Conservation (phyloP, 2,888 invertebrate species). For the Blera fallax region DNA sequence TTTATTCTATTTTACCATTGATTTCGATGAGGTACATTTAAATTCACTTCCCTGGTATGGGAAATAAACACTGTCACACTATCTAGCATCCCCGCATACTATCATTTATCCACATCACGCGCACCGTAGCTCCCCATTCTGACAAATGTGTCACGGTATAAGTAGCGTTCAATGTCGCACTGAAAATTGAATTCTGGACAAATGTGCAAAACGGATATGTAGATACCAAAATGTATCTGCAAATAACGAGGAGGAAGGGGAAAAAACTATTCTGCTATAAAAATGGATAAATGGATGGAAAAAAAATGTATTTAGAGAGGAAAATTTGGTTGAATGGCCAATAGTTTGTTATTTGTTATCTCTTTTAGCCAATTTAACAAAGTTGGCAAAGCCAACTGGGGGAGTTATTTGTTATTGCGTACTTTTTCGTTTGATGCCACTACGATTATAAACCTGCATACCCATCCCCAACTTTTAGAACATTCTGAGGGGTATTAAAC, state of each 20-base stretch:
- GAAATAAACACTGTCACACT: slow-evolving; percentile 9
- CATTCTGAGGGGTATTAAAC: too few relatives aligned
- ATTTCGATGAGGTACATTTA: not conserved
- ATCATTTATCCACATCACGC: slow-evolving; percentile 36
- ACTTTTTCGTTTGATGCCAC: too few relatives aligned
- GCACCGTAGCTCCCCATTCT: not conserved
- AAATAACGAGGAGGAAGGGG: slow-evolving; percentile 8
- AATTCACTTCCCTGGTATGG: not conserved
- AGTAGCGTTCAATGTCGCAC: slow-evolving; percentile 50
- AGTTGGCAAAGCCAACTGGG: too few relatives aligned
- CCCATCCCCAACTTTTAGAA: too few relatives aligned
- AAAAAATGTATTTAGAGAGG: not conserved
- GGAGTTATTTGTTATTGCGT: too few relatives aligned
- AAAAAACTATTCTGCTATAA: slow-evolving; percentile 6
- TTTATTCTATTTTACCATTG: not conserved
- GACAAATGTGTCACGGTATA: not conserved
- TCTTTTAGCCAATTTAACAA: slow-evolving; percentile 13
- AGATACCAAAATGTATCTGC: slow-evolving; percentile 33
- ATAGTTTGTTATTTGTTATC: slow-evolving; percentile 27
- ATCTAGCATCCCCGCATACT: not conserved
- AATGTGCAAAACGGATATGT: slow-evolving; percentile 38
- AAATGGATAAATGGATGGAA: not conserved
- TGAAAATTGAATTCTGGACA: slow-evolving; percentile 61
- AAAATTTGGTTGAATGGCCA: slow-evolving; percentile 12
- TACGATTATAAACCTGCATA: too few relatives aligned